Evolutionary conservation across 2,113 vertebrate species (phyloP).

Genomic region (Salvator merianae): DNA sequence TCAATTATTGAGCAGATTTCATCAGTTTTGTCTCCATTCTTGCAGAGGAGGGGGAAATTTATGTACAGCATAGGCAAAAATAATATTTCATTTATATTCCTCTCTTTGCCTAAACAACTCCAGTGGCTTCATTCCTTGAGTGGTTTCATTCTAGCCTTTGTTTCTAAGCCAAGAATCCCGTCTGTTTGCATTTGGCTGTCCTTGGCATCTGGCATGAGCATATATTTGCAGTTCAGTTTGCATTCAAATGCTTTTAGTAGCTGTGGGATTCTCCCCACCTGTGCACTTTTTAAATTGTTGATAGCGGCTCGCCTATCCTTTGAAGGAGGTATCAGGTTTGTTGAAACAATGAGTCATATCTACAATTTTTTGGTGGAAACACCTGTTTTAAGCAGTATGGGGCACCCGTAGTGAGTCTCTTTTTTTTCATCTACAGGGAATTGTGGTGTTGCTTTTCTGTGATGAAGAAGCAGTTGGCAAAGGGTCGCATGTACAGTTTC

Average conservation of each 20-base stretch:
- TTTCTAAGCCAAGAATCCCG: constrained; percentile 26
- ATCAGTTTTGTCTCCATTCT: constrained; percentile 38
- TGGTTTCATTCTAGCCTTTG: constrained; percentile 57
- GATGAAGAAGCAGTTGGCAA: too few species aligned
- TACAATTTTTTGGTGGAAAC: neutral
- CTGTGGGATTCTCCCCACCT: constrained; percentile 86
- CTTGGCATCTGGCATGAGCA: constrained; percentile 58
- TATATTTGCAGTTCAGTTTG: constrained; percentile 55
- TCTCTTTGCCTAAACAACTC: constrained; percentile 29
- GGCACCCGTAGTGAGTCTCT: neutral
- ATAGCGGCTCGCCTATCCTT: constrained; percentile 10
- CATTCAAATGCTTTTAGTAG: constrained; percentile 55
- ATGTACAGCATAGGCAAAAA: constrained; percentile 23
- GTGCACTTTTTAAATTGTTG: constrained; percentile 56
- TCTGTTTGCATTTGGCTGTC: constrained; percentile 72
- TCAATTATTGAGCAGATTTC: constrained; percentile 19
- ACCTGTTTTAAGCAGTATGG: neutral
- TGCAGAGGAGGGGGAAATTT: neutral
- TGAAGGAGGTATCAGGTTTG: constrained; percentile 13
- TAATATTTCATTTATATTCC: neutral
- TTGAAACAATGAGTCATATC: neutral
- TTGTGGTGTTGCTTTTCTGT: too few species aligned
- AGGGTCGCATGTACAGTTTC: too few species aligned
- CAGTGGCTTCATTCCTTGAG: constrained; percentile 32
- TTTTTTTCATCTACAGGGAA: too few species aligned